Base-by-base conservation (phyloP, 2,888 invertebrate species). In the Trissolcus brochymenae region DNA sequence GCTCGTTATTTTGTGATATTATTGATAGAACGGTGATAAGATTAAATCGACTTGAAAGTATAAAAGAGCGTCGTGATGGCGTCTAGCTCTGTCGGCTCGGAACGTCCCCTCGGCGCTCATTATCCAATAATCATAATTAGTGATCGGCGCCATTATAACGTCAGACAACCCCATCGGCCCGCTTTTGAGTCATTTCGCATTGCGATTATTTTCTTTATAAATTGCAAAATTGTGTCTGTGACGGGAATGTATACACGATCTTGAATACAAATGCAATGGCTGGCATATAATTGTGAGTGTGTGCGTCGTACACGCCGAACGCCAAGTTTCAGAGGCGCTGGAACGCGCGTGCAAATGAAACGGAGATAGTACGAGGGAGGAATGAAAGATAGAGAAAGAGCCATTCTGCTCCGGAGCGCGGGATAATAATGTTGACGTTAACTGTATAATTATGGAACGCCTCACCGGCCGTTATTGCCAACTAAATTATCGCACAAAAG, bases 361-460 rank as follows among this genome's bases (percentile, higher is more conserved):
- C 53, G 64, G 55, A 29, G 53, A 54, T 59, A 70, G 53, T 7
- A 9, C 21, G 21, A 25, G 56, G 51, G 17, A 16, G 50, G 29
- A 21, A 29, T 21, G 66, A 43, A 55, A 56, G 75, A 75, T 49
- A 55, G 62, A 75, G 67, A 56, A 49, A 41, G 57, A 65, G 53
- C 64, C 59, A 75, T 62, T 76, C 65, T 65, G 65, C 70, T 73
- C 70, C 59, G 71, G 68, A 67, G 77, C 74, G 77, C 77, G 76
- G 84, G 83, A 87, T 85, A 87, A 86, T 87, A 87, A 85, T 85
- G 87, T 86, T 86, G 85, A 85, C 83, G 82, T 85, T 85, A 87
- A 87, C 85, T 85, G 85, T 85, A 86, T 87, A 86, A 86, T 87
- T 86, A 85, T 85, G 84, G 85, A 85, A 83, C 84, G 84, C 85